These are phyloP conservation scores for Tryphoninae sp. DNA, from an alignment of 2,888 invertebrate genomes.

Conservation along the genomic window DNA sequence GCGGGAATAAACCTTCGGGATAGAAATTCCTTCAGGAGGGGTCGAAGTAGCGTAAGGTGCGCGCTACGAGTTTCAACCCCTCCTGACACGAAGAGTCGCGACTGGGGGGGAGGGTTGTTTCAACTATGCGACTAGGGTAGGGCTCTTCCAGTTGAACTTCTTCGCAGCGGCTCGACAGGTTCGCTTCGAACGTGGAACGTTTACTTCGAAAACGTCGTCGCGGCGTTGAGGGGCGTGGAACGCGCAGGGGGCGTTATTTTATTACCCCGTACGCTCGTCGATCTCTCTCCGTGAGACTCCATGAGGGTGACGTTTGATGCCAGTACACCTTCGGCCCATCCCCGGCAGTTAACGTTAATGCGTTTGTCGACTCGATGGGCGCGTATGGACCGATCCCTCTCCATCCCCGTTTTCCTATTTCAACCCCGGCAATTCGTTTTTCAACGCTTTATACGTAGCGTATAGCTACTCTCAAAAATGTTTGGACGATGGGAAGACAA, in stretches of 20 bases:
- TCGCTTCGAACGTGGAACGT: conserved; percentile 56
- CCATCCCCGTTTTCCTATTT: neutral
- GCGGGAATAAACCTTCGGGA: conserved; percentile 47
- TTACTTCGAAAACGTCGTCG: conserved; percentile 50
- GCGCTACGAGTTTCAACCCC: conserved; percentile 47
- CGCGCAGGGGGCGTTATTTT: conserved; percentile 73
- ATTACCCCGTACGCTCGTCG: conserved; percentile 71
- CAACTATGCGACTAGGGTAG: conserved; percentile 56
- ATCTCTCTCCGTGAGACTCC: conserved; percentile 66
- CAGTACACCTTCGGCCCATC: conserved; percentile 64
- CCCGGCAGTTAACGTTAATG: conserved; percentile 61
- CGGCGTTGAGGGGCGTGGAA: conserved; percentile 28
- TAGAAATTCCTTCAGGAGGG: conserved; percentile 55
- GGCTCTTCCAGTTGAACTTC: conserved; percentile 66
- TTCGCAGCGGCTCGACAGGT: conserved; percentile 54
- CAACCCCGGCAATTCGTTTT: conserved; percentile 54
- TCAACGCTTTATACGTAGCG: conserved; percentile 41
- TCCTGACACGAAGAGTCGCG: conserved; percentile 42
- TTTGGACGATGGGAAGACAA: no score
- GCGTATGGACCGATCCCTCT: conserved; percentile 5
- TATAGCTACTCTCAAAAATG: neutral
- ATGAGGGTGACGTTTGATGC: conserved; percentile 64
- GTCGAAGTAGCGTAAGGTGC: conserved; percentile 50
- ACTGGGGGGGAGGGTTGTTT: conserved; percentile 44
- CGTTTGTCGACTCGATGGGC: conserved; percentile 36